Conservation (phyloP, 2,113 vertebrate species). For the Mionectes macconnelli region DNA sequence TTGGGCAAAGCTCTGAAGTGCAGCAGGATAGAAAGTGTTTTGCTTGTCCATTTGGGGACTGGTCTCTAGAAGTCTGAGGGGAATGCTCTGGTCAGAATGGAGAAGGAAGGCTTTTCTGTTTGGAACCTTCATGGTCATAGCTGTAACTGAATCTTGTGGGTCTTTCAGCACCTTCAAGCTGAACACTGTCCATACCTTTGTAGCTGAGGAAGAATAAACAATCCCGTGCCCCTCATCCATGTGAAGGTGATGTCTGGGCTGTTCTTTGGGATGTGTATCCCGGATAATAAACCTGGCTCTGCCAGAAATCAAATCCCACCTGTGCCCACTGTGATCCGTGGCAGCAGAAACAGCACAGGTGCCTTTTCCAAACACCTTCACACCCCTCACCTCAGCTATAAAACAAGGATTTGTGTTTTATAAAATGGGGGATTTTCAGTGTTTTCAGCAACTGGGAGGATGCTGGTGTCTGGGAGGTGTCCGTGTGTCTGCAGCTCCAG, state of each 20-base stretch:
- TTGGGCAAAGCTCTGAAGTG: neutral
- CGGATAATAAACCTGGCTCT: constrained; percentile 67
- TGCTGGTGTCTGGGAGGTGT: neutral
- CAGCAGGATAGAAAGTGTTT: neutral
- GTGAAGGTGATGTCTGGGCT: constrained; percentile 49
- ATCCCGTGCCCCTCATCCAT: constrained; percentile 62
- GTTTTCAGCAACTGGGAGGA: neutral
- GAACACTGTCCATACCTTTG: constrained; percentile 63
- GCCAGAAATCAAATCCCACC: constrained; percentile 76
- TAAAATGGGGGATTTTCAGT: neutral
- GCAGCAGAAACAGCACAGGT: constrained; percentile 74
- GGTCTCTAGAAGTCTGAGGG: neutral
- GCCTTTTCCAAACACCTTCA: constrained; percentile 62
- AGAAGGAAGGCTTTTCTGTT: neutral
- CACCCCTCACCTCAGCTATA: constrained; percentile 70
- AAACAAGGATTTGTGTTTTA: neutral
- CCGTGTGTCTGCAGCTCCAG: neutral
- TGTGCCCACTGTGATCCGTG: constrained; percentile 69
- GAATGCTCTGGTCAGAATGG: neutral
- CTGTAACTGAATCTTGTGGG: neutral
- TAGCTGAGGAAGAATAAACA: constrained; percentile 63
- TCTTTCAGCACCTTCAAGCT: neutral
- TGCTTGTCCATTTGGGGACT: neutral
- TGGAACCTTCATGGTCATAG: neutral
- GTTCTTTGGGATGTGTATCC: constrained; percentile 14